Evolutionary conservation across 2,888 invertebrate species (phyloP).

Genomic region (Danaus chrysippus): DNA sequence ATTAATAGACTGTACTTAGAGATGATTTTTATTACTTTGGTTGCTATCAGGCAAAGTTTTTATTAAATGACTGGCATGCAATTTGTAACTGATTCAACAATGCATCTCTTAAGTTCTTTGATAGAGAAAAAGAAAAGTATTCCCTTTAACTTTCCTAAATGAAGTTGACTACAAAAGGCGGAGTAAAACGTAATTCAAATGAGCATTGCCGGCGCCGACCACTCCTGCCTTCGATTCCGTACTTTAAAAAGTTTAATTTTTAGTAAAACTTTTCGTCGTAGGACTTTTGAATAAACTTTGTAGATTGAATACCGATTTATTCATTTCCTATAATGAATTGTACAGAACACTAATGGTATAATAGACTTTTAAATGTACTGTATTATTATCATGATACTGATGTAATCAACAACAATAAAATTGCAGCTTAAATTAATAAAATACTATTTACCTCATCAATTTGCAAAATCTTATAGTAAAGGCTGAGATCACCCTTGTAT

Average conservation of each 20-base stretch:
- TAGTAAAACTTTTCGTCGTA: conserved; percentile 61
- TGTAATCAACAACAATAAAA: too few species aligned
- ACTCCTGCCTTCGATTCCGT: conserved; percentile 67
- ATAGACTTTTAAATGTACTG: too few species aligned
- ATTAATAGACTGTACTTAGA: too few species aligned
- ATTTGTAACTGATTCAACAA: conserved; percentile 78
- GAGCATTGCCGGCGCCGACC: conserved; percentile 57
- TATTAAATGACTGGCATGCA: conserved; percentile 69
- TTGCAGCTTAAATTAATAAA: too few species aligned
- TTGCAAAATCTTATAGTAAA: too few species aligned
- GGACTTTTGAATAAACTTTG: conserved; percentile 60
- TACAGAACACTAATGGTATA: not conserved
- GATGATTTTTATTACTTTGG: not conserved
- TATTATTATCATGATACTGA: too few species aligned
- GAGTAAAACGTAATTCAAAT: conserved; percentile 71
- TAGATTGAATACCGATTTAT: conserved; percentile 43
- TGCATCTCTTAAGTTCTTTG: conserved; percentile 73
- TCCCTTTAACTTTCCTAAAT: conserved; percentile 73
- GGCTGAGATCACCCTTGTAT: too few species aligned
- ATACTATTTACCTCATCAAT: too few species aligned
- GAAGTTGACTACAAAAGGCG: conserved; percentile 77
- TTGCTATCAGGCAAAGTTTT: conserved; percentile 40
- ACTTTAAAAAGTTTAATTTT: conserved; percentile 72
- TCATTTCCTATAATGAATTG: conserved; percentile 44
- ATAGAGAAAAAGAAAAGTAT: conserved; percentile 66